Percentiles rank a stretch among this genome's conserved stretches.
Evolutionary conservation across 2,113 vertebrate genomes (phyloP).

Genomic region (Vanacampus margaritifer): DNA sequence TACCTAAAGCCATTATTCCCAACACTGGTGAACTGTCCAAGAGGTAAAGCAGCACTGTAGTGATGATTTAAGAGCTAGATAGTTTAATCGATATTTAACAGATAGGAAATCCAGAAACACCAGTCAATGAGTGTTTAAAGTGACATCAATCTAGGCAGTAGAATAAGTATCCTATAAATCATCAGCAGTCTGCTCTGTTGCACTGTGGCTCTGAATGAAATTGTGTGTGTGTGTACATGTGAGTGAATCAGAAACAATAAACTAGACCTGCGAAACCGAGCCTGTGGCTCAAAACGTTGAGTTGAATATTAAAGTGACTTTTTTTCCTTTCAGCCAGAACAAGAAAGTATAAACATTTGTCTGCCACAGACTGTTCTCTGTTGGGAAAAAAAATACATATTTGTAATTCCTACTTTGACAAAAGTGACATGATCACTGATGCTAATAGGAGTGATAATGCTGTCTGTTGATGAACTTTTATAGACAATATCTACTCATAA

Average conservation of each 20-base stretch:
- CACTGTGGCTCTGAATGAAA: not conserved
- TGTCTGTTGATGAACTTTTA: not conserved
- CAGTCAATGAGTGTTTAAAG: conserved; percentile 50
- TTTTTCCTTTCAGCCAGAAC: not conserved
- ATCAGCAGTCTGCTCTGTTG: conserved; percentile 10
- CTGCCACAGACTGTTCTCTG: no score
- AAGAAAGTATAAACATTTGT: no score
- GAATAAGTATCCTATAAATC: conserved; percentile 50
- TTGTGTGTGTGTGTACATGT: not conserved
- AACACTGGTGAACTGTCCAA: conserved; percentile 9
- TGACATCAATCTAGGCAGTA: conserved; percentile 44
- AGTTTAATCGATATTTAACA: conserved; percentile 59
- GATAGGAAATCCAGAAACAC: conserved; percentile 51
- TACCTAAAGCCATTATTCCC: no score
- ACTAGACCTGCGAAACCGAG: not conserved
- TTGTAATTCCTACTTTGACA: no score
- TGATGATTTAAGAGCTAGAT: conserved; percentile 53
- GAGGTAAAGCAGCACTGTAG: conserved; percentile 30
- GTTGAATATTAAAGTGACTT: not conserved
- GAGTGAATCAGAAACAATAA: not conserved
- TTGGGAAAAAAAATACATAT: no score
- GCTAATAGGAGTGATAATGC: no score
- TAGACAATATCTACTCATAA: not conserved
- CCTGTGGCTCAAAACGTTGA: not conserved
- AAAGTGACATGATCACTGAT: no score